phyloP scores from a whole-genome alignment of 2,797 vertebrate species.

The Poecilia picta region DNA sequence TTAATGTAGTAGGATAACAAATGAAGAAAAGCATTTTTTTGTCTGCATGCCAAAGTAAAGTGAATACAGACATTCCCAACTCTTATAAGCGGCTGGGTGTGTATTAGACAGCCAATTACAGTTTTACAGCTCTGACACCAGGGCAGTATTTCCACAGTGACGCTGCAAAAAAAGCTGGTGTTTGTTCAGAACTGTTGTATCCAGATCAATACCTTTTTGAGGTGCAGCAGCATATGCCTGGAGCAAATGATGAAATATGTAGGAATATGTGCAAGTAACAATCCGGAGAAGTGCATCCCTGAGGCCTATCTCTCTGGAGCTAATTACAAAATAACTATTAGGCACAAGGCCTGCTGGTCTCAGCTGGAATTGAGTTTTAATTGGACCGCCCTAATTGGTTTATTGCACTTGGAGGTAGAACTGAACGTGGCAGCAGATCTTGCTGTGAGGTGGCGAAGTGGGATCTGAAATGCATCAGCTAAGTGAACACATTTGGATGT shows the following conservation, averaged over 20 bases:
- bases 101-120: slow-evolving; percentile 64
- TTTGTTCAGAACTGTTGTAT: slow-evolving; percentile 47
- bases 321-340: slow-evolving; percentile 82
- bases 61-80: slow-evolving; percentile 34
- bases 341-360: slow-evolving; percentile 72
- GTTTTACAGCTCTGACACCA: slow-evolving; percentile 51
- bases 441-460: slow-evolving; percentile 52
- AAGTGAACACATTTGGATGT: slow-evolving; percentile 15
- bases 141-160: slow-evolving; percentile 57
- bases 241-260: slow-evolving; percentile 51
- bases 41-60: neutral
- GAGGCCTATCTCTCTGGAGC: slow-evolving; percentile 72
- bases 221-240: slow-evolving; percentile 37
- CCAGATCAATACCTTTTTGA: slow-evolving; percentile 59
- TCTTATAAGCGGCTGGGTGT: slow-evolving; percentile 58
- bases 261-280: slow-evolving; percentile 34
- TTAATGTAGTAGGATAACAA: slow-evolving; percentile 14
- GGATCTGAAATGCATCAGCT: slow-evolving; percentile 34
- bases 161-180: slow-evolving; percentile 42
- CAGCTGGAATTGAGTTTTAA: slow-evolving; percentile 82
- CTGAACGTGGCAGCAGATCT: slow-evolving; percentile 57
- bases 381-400: slow-evolving; percentile 80
- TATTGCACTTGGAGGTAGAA: slow-evolving; percentile 72
- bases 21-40: slow-evolving; percentile 21
- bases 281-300: slow-evolving; percentile 53